These are phyloP conservation scores for Rachycentron canadum DNA, from an alignment of 2,797 vertebrate genomes.

Conservation along the genomic window DNA sequence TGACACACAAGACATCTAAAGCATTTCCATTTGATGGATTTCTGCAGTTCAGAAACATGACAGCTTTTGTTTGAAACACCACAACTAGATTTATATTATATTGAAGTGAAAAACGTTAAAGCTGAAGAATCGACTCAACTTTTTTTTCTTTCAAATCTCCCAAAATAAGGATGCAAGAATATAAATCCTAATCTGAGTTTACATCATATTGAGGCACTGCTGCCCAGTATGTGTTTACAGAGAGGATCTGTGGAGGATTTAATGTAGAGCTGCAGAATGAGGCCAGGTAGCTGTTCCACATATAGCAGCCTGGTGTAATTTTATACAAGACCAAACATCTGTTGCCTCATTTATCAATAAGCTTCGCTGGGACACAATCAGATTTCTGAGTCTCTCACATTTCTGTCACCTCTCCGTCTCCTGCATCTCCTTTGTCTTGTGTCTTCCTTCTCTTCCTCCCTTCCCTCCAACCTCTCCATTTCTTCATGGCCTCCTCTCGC, in stretches of 20 bases:
- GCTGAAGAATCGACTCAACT: too few species aligned
- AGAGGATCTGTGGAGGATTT: slow-evolving; percentile 33
- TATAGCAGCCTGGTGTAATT: slow-evolving; percentile 36
- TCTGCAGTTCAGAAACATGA: not conserved
- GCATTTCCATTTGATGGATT: not conserved
- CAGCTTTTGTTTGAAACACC: not conserved
- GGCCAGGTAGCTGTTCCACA: slow-evolving; percentile 58
- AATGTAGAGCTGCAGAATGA: slow-evolving; percentile 56
- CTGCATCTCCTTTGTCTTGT: not conserved
- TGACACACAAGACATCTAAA: not conserved
- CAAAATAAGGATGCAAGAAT: not conserved
- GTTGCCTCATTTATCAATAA: slow-evolving; percentile 49
- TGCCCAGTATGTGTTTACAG: not conserved
- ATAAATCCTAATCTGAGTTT: not conserved
- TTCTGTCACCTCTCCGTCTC: slow-evolving; percentile 23
- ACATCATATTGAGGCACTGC: not conserved
- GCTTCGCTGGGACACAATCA: slow-evolving; percentile 6
- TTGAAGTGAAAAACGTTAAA: not conserved
- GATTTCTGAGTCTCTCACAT: slow-evolving; percentile 20
- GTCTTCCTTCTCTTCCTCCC: not conserved
- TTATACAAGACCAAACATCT: slow-evolving; percentile 51
- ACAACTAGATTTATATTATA: not conserved
- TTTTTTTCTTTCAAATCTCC: not conserved
- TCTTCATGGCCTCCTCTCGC: slow-evolving; percentile 3
- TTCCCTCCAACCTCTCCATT: not conserved